Evolutionary conservation across 2,888 invertebrate genomes (phyloP).

Genomic region (Rosalia funebris): DNA sequence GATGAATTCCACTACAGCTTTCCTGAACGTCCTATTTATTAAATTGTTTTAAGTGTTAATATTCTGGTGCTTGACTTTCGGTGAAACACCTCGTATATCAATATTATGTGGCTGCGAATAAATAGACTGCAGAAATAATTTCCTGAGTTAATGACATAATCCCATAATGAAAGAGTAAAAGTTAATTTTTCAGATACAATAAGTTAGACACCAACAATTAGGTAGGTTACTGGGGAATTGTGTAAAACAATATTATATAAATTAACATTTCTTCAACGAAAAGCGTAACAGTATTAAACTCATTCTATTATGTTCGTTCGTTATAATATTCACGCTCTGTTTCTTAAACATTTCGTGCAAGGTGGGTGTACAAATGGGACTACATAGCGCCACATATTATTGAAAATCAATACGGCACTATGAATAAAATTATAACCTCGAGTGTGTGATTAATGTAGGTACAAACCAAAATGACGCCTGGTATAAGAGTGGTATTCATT

Average conservation of each 20-base stretch:
- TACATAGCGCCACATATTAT: constrained; percentile 35
- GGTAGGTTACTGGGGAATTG: neutral
- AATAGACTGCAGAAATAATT: neutral
- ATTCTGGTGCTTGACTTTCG: no score
- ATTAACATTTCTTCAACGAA: constrained; percentile 21
- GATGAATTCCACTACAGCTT: no score
- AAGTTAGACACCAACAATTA: constrained; percentile 3
- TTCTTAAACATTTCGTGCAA: constrained; percentile 45
- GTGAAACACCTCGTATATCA: no score
- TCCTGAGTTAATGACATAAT: neutral
- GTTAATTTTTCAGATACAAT: neutral
- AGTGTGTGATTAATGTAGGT: neutral
- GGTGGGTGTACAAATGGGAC: constrained; percentile 35
- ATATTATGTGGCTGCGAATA: no score
- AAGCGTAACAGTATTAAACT: constrained; percentile 22
- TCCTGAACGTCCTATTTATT: no score
- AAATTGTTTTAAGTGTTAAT: no score
- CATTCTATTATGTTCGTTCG: neutral
- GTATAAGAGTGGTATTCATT: neutral
- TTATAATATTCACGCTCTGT: constrained; percentile 40
- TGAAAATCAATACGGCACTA: constrained; percentile 40
- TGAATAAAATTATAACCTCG: constrained; percentile 37
- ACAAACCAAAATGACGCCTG: neutral
- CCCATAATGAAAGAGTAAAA: neutral
- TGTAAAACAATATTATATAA: constrained; percentile 27